Conservation (phyloP, 2,113 vertebrate genomes). For the Dromaius novaehollandiae region DNA sequence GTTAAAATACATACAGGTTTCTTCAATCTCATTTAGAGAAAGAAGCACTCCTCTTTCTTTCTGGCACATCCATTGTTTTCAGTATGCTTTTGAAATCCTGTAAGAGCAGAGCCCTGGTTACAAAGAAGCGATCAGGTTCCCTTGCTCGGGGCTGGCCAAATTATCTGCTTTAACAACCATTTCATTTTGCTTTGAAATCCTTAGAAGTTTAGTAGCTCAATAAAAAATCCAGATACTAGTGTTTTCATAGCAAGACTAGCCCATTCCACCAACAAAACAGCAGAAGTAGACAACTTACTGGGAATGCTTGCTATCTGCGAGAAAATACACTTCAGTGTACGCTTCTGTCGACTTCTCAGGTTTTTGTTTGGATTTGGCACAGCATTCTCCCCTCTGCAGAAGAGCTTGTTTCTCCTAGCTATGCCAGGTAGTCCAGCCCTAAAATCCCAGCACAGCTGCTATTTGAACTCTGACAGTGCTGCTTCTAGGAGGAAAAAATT, state of each 20-base stretch:
- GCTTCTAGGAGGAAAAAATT: background rate
- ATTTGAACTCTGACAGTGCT: background rate
- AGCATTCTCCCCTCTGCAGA: rapidly evolving
- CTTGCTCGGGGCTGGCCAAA: background rate
- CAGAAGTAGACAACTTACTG: background rate
- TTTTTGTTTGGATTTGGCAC: rapidly evolving
- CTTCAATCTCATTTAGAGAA: background rate
- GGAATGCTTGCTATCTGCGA: background rate
- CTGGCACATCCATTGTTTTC: background rate
- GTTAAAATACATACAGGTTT: background rate
- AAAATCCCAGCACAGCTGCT: background rate
- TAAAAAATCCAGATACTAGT: rapidly evolving
- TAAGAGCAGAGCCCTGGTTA: background rate
- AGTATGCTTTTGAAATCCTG: background rate
- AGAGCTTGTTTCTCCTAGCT: background rate
- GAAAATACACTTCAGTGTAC: background rate
- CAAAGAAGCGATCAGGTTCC: background rate
- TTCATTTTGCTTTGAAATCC: background rate
- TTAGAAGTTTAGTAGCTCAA: background rate
- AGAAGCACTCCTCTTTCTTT: background rate
- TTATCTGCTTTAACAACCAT: background rate
- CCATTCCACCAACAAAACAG: background rate
- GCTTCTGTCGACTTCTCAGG: background rate
- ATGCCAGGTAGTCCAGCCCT: background rate
- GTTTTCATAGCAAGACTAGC: background rate